Evolutionary conservation across 2,113 vertebrate species (phyloP), one percentile per base, ranked within the genome.

Genomic region (Strix uralensis): DNA sequence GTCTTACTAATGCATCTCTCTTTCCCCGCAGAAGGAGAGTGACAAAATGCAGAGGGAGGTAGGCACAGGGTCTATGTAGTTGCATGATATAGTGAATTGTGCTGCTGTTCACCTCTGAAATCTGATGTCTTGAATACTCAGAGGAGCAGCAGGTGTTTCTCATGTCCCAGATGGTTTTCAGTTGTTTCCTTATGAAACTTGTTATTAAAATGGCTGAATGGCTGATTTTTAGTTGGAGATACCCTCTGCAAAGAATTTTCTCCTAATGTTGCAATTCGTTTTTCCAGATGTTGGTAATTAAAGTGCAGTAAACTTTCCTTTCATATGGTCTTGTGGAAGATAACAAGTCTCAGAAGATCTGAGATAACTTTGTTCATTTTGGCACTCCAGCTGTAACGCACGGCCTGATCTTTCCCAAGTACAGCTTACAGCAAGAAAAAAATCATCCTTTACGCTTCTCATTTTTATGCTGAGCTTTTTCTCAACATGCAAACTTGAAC

Each of bases 211-310:
- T 34, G 81, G 29, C 62, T 83, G 72, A 75, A 86, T 34, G 38
- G 27, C 52, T 55, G 52, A 38, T 65, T 82, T 42, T 72, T 63
- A 40, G 9, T 80, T 69, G 46, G 69, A 84, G 71, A 51, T 54
- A 77, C 16, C 9, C 47, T 94, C 77, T 87, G 66, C 54, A 38
- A 88, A 77, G 86, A 80, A 88, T 88, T 91, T 81, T 92, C 63
- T 88, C 83, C 59, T 46, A 4, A 29, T 81, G 83, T 81, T 96
- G 91, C 91, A 95, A 66, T 91, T 86, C 0, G 0, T 78, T 90
- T 86, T 61, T 86, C 55, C 92, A 96, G 95, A 83, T 96, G 94
- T 84, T 66, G 51, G 72, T 89, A 77, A 92, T 96, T 88, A 92
- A 92, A 62, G 44, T n/a, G 63, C 65, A 84, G 67, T 69, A 44